These are phyloP conservation scores for Dipodomys stephensi DNA, from an alignment of 2,113 vertebrate genomes.

Conservation along the genomic window DNA sequence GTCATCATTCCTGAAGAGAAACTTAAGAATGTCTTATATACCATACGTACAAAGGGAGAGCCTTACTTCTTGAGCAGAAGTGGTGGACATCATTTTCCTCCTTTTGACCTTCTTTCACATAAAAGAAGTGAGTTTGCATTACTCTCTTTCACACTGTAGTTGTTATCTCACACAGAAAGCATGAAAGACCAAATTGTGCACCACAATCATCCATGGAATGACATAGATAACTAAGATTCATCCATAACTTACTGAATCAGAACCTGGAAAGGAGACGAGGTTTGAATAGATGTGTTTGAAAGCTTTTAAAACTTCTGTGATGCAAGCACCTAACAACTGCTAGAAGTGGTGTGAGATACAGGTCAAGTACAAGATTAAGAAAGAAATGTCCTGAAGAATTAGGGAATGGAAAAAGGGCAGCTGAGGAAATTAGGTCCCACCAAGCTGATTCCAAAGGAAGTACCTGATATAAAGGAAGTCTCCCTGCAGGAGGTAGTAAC, in stretches of 20 bases:
- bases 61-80: not conserved
- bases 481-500: not conserved
- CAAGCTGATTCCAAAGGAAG: not conserved
- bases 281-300: slow-evolving; percentile 34
- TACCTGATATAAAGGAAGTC: not conserved
- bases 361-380: not conserved
- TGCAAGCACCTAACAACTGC: not conserved
- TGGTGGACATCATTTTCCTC: not conserved
- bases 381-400: not conserved
- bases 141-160: slow-evolving; percentile 23
- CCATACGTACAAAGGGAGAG: not conserved
- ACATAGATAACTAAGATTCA: not conserved
- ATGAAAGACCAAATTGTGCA: not conserved
- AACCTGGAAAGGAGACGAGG: not conserved
- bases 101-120: slow-evolving; percentile 2
- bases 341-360: not conserved
- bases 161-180: not conserved
- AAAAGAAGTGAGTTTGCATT: not conserved
- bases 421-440: not conserved
- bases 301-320: not conserved
- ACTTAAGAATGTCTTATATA: not conserved
- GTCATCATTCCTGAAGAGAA: not conserved
- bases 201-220: not conserved
- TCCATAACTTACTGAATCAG: not conserved
- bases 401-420: not conserved